A percentile compares a stretch with the other conserved stretches of the same genome.
phyloP scores from a whole-genome alignment of 2,797 vertebrate genomes.

The Lateolabrax maculatus region DNA sequence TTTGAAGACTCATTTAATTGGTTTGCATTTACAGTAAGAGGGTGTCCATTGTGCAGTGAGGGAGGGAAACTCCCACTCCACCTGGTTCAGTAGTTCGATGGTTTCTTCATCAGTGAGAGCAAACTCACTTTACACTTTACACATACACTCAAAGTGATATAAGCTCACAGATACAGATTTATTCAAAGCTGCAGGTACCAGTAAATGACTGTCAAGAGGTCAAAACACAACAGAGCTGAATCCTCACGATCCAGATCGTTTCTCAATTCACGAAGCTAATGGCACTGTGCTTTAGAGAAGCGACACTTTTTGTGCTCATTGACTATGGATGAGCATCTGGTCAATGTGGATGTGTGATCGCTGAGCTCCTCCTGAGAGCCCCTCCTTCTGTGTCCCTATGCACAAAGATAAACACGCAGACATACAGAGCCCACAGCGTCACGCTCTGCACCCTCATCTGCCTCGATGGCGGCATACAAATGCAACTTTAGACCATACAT shows the following conservation, averaged over 20 bases:
- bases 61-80: conserved; percentile 20
- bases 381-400: conserved; percentile 45
- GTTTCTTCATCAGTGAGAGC: not conserved
- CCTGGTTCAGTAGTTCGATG: conserved; percentile 9
- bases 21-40: not conserved
- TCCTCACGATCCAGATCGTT: conserved; percentile 39
- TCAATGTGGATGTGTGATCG: conserved; percentile 69
- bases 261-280: conserved; percentile 51
- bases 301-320: conserved; percentile 68
- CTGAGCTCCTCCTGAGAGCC: conserved; percentile 47
- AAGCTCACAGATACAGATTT: conserved; percentile 19
- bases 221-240: conserved; percentile 32
- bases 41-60: not conserved
- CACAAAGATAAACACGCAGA: conserved; percentile 58
- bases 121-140: conserved; percentile 5
- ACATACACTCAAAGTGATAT: not conserved
- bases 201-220: conserved; percentile 43
- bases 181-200: conserved; percentile 25
- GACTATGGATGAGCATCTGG: conserved; percentile 86
- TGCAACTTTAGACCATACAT: not conserved
- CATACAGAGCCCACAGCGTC: conserved; percentile 14
- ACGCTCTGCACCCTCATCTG: conserved; percentile 16
- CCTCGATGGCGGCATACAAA: conserved; percentile 12
- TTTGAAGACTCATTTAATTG: not conserved
- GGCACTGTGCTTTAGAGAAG: conserved; percentile 33